Evolutionary conservation across 1,140 invertebrate species (phyloP).

Genomic region (Apocrypta bakeri): DNA sequence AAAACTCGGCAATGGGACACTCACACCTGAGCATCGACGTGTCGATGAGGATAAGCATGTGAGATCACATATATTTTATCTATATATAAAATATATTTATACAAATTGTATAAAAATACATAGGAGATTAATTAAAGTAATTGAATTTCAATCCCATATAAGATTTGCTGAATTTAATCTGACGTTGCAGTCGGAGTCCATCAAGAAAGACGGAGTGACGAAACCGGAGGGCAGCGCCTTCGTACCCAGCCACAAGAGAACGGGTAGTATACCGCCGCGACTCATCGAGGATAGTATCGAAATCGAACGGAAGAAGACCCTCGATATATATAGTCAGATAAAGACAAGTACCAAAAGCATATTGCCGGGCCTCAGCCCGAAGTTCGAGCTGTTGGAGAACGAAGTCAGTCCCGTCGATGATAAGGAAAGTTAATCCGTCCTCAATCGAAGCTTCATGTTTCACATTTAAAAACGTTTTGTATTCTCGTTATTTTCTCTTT

Average conservation of each 20-base stretch:
- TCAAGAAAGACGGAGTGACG: conserved; percentile 37
- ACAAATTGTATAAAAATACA: too few relatives aligned
- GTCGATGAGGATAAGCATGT: background rate
- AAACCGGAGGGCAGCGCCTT: conserved; percentile 64
- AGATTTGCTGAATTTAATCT: too few relatives aligned
- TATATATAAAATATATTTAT: too few relatives aligned
- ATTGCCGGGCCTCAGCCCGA: conserved; percentile 66
- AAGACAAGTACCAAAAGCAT: conserved; percentile 70
- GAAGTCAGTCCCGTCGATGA: conserved; percentile 73
- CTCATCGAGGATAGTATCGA: conserved; percentile 68
- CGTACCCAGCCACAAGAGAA: conserved; percentile 67
- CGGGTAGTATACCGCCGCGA: conserved; percentile 68
- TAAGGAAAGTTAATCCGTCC: conserved; percentile 71
- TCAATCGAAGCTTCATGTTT: conserved; percentile 15
- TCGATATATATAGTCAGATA: conserved; percentile 72
- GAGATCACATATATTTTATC: too few relatives aligned
- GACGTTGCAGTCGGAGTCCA: conserved; percentile 20
- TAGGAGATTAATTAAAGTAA: too few relatives aligned
- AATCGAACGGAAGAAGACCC: conserved; percentile 67
- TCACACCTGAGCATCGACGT: conserved; percentile 65
- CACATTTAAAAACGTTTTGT: conserved; percentile 2
- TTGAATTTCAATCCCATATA: too few relatives aligned
- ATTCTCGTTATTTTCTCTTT: background rate
- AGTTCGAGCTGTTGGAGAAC: conserved; percentile 71
- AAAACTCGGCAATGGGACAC: conserved; percentile 69